A percentile compares a stretch with the other conserved stretches of the same genome.
Conservation (phyloP, 2,113 vertebrate genomes). For the Monopterus albus region DNA sequence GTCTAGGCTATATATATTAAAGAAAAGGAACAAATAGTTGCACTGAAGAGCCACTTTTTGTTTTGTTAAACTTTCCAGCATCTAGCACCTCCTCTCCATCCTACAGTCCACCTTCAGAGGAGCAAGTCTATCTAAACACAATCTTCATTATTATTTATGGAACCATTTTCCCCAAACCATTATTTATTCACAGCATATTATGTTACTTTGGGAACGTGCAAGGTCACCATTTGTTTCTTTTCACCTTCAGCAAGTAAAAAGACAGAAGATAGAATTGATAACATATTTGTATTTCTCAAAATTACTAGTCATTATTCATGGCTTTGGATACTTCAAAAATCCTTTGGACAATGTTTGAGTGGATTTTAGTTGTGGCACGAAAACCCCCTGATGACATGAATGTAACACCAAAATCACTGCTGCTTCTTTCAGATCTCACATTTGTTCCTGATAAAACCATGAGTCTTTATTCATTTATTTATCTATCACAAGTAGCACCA, state of each 20-base stretch:
- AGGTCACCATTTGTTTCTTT: slow-evolving; percentile 17
- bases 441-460: neutral
- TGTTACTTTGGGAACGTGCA: slow-evolving; percentile 16
- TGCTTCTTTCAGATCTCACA: neutral
- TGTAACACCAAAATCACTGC: slow-evolving; percentile 11
- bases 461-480: neutral
- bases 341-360: neutral
- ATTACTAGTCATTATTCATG: slow-evolving; percentile 42
- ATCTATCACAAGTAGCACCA: slow-evolving; percentile 1
- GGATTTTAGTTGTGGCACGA: neutral
- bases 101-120: slow-evolving; percentile 23
- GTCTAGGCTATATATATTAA: no score
- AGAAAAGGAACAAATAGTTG: no score
- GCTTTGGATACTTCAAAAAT: slow-evolving; percentile 9
- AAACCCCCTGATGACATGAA: neutral
- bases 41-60: no score
- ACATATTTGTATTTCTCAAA: slow-evolving; percentile 27
- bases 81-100: neutral
- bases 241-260: slow-evolving; percentile 16
- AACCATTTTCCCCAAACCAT: slow-evolving; percentile 22
- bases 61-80: neutral
- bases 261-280: slow-evolving; percentile 24
- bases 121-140: neutral
- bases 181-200: slow-evolving; percentile 9
- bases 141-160: slow-evolving; percentile 35